Conservation (phyloP, 2,797 vertebrate species). For the Heterohyrax brucei region DNA sequence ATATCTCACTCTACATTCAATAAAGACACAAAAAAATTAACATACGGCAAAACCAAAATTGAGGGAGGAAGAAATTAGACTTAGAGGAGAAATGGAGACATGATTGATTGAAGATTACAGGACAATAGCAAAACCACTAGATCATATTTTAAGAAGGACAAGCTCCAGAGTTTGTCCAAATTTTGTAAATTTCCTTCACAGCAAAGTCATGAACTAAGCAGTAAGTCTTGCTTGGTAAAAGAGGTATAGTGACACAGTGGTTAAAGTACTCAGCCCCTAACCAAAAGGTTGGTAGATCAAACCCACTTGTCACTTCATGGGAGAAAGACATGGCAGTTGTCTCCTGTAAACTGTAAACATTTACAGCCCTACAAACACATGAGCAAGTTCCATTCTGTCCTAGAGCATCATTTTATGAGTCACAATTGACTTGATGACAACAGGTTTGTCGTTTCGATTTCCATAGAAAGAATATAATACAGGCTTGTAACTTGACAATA, state of each 20-base stretch:
- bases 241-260: too few species aligned
- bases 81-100: background rate
- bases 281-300: too few species aligned
- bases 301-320: too few species aligned
- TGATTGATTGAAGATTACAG: background rate
- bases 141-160: conserved; percentile 12
- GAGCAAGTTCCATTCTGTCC: too few species aligned
- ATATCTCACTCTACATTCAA: background rate
- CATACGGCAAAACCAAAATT: background rate
- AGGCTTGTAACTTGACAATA: conserved; percentile 12
- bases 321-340: too few species aligned
- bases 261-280: too few species aligned
- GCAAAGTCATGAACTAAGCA: background rate
- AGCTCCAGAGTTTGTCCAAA: background rate
- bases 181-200: background rate
- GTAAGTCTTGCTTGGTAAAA: background rate
- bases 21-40: background rate
- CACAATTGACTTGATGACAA: too few species aligned
- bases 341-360: too few species aligned
- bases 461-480: background rate
- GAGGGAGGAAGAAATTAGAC: conserved; percentile 21
- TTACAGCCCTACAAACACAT: too few species aligned
- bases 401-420: too few species aligned
- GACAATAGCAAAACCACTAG: background rate
- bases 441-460: background rate